Conservation (phyloP, 2,113 vertebrate species). For the Columba livia region DNA sequence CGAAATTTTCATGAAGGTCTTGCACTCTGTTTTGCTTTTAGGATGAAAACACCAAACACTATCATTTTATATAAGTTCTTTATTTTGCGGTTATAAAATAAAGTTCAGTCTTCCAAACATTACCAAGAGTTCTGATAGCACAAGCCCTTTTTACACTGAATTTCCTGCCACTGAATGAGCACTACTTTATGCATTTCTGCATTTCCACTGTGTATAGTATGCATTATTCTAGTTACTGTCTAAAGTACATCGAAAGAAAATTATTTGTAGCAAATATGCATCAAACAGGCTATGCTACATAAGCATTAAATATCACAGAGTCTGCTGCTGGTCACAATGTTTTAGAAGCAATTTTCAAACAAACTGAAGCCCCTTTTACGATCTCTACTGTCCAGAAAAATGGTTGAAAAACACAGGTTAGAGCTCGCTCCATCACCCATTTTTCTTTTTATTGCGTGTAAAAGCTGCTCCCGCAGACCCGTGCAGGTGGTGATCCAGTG, state of each 20-base stretch:
- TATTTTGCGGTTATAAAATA: neutral
- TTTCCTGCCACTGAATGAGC: neutral
- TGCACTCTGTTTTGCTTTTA: neutral
- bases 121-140: neutral
- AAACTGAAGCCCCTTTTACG: neutral
- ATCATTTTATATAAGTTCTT: neutral
- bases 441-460: neutral
- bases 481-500: neutral
- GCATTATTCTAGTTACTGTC: neutral
- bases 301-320: neutral
- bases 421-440: neutral
- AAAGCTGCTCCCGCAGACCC: neutral
- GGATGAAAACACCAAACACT: neutral
- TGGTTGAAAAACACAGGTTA: neutral
- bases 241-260: neutral
- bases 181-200: neutral
- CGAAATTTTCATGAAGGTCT: conserved; percentile 5
- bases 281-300: neutral
- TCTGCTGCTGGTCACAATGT: neutral
- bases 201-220: neutral
- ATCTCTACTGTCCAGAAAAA: neutral
- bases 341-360: neutral
- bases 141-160: neutral
- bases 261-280: neutral
- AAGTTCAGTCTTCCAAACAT: neutral